These are phyloP conservation scores for Monarcha castaneiventris DNA, from an alignment of 2,113 vertebrate species.

Conservation along the genomic window DNA sequence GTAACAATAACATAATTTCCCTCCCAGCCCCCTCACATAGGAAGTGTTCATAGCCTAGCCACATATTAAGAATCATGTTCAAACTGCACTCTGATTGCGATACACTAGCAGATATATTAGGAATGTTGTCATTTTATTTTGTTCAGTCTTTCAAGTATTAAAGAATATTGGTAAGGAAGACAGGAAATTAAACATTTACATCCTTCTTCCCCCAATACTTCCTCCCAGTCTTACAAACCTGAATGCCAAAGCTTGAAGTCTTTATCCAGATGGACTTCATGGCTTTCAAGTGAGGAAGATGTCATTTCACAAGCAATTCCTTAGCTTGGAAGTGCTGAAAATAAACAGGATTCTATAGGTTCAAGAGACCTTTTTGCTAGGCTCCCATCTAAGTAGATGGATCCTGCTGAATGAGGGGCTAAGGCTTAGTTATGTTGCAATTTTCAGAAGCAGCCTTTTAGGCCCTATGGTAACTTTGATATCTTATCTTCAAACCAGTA, in stretches of 20 bases:
- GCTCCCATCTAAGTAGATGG: not conserved
- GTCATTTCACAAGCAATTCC: not conserved
- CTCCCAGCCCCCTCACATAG: fast-evolving
- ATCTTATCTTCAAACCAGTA: not conserved
- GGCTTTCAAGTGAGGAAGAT: not conserved
- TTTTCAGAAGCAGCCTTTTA: not conserved
- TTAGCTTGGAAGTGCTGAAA: not conserved
- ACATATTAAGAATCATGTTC: not conserved
- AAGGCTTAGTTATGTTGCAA: not conserved
- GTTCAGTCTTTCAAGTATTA: not conserved
- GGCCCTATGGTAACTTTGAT: not conserved
- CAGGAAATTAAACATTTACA: not conserved
- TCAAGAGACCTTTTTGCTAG: not conserved
- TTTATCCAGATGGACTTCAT: not conserved
- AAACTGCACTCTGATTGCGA: not conserved
- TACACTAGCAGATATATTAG: not conserved
- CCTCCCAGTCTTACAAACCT: not conserved
- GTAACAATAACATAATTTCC: not conserved
- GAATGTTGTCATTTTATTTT: not conserved
- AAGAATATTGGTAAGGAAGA: not conserved
- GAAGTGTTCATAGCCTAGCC: not conserved
- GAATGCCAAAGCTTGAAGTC: not conserved
- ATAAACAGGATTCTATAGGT: not conserved
- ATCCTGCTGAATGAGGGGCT: not conserved
- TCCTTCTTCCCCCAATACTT: not conserved